phyloP scores from a whole-genome alignment of 2,113 vertebrate genomes.

The Nycticebus coucang region DNA sequence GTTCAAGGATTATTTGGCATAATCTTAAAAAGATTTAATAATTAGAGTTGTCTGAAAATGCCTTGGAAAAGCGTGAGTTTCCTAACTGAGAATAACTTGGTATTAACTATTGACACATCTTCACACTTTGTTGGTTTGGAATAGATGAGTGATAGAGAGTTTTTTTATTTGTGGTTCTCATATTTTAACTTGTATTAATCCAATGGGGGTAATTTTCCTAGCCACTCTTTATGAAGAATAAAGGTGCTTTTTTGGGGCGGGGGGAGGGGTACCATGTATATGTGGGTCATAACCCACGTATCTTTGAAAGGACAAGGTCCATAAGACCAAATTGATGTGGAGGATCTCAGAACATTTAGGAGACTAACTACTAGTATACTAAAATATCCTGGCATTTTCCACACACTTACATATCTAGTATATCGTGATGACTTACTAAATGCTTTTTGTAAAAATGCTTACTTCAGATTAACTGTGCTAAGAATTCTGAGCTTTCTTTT shows the following conservation, averaged over 20 bases:
- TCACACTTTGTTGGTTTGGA: not conserved
- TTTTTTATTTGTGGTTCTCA: not conserved
- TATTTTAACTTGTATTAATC: not conserved
- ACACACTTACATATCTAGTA: not conserved
- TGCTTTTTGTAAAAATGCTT: slow-evolving; percentile 6
- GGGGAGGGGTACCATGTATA: too few relatives aligned
- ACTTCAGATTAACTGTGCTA: slow-evolving; percentile 8
- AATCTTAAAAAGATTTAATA: not conserved
- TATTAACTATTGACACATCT: not conserved
- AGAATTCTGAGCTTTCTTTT: not conserved
- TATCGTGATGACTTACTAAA: not conserved
- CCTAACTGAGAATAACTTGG: not conserved
- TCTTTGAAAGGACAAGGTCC: not conserved
- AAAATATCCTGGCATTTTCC: not conserved
- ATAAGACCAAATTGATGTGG: slow-evolving; percentile 10
- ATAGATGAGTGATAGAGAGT: not conserved
- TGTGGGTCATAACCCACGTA: not conserved
- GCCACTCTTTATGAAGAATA: not conserved
- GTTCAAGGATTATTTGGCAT: not conserved
- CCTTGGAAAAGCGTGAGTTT: not conserved
- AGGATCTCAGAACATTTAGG: not conserved
- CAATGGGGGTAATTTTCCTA: not conserved
- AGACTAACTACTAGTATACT: not conserved
- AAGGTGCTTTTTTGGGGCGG: not conserved
- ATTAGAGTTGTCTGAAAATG: slow-evolving; percentile 1